Conservation (phyloP, 2,797 vertebrate genomes). For the Otolemur crassicaudatus region DNA sequence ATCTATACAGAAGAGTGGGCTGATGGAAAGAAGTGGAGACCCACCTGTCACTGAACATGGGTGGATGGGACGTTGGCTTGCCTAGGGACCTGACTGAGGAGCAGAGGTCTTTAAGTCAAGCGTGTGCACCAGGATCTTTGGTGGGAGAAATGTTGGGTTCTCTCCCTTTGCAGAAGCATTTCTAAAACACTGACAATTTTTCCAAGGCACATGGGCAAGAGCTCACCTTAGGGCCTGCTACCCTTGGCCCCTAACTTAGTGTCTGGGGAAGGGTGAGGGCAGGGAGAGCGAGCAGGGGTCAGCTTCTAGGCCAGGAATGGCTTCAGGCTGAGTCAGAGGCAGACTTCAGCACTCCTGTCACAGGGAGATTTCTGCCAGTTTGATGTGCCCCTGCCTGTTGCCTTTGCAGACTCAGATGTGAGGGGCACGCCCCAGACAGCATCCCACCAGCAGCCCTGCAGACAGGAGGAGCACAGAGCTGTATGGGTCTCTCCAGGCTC, state of each 20-base stretch:
- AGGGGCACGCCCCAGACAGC: fast-evolving
- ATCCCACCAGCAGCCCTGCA: fast-evolving
- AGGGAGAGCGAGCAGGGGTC: too few relatives aligned
- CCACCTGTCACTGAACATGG: neutral
- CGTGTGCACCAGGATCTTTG: neutral
- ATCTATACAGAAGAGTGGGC: neutral
- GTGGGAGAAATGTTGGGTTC: too few relatives aligned
- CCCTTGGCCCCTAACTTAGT: neutral
- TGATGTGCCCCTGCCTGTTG: fast-evolving
- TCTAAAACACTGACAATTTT: neutral
- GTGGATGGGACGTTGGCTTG: neutral
- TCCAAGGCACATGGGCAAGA: neutral
- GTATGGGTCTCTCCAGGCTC: neutral
- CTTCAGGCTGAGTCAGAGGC: neutral
- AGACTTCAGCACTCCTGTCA: neutral
- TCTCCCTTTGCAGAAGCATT: neutral
- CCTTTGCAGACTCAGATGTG: neutral
- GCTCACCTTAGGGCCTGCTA: neutral
- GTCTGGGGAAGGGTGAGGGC: neutral
- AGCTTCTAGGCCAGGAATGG: neutral
- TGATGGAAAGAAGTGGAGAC: neutral
- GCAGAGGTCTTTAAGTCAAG: neutral
- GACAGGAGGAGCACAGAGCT: fast-evolving
- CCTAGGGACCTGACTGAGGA: too few relatives aligned
- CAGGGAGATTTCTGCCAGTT: neutral